phyloP scores from a whole-genome alignment of 2,113 vertebrate genomes.

The Spilogale gracilis region DNA sequence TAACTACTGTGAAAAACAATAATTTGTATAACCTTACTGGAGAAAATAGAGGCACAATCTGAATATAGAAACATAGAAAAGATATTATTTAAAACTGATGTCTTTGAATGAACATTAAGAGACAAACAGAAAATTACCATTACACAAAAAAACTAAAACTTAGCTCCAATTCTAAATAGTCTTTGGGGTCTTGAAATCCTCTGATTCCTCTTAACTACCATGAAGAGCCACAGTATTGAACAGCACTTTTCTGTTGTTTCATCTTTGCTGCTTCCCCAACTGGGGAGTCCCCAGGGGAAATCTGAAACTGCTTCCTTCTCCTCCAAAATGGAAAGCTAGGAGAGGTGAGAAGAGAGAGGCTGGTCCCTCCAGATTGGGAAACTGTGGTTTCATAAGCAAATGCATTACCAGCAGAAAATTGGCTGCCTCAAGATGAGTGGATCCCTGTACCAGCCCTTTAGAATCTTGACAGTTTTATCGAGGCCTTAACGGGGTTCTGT shows the following conservation, averaged over 20 bases:
- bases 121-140: background rate
- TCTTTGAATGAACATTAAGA: background rate
- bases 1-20: background rate
- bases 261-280: background rate
- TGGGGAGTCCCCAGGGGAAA: background rate
- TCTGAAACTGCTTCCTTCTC: background rate
- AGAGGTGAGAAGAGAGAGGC: background rate
- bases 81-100: background rate
- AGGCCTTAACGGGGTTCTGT: background rate
- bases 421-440: background rate
- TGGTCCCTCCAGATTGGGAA: background rate
- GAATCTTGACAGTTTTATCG: background rate
- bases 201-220: background rate
- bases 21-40: background rate
- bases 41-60: background rate
- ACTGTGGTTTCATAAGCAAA: background rate
- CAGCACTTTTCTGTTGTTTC: background rate
- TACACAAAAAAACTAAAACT: constrained; percentile 24
- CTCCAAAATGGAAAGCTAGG: background rate
- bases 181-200: background rate
- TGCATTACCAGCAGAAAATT: background rate
- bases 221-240: background rate
- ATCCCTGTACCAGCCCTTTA: background rate
- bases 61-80: background rate
- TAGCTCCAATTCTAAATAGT: background rate